Evolutionary conservation across 2,797 vertebrate species (phyloP), one percentile per base, ranked within the genome.

Genomic region (Amniataba percoides): DNA sequence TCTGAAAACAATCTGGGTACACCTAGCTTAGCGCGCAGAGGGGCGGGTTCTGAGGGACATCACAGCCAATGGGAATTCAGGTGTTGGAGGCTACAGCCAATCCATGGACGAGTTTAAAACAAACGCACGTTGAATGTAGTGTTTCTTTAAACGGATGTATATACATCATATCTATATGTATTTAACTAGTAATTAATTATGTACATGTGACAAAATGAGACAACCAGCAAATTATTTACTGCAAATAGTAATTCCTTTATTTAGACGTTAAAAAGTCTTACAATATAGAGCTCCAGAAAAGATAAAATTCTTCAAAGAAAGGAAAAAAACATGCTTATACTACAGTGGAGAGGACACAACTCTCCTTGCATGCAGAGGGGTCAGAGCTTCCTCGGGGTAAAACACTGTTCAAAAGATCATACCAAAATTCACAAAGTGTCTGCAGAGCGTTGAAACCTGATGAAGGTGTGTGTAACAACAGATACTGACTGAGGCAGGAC

Each of bases 251-350:
- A 93, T 94, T 95, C 90, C 88, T 96, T 96, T 96, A 96, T 96
- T 96, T 94, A 94, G 95, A 95, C 93, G 94, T 96, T 95, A 96
- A 96, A 96, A 96, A 96, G 96, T 96, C 94, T 95, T 96, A 96
- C 95, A 96, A 96, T 96, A 96, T 96, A 96, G 95, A 96, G 93
- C 95, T 96, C 95, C 96, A 95, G 95, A 96, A 96, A 96, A 96
- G 95, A 96, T 95, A 95, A 96, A 96, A 95, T 94, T 95, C 91
- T 95, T 94, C 91, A 95, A 95, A 95, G 92, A 93, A 95, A 95
- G 82, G 88, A 92, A 92, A 92, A 92, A 91, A 94, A 91, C 95
- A 95, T 96, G 95, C 95, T 94, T 95, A 95, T 93, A 95, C 94
- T 96, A 95, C 93, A 95, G 77, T 87, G 88, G 92, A 94, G 93